Base-by-base conservation (phyloP, 2,113 vertebrate species). In the Vicugna pacos region DNA sequence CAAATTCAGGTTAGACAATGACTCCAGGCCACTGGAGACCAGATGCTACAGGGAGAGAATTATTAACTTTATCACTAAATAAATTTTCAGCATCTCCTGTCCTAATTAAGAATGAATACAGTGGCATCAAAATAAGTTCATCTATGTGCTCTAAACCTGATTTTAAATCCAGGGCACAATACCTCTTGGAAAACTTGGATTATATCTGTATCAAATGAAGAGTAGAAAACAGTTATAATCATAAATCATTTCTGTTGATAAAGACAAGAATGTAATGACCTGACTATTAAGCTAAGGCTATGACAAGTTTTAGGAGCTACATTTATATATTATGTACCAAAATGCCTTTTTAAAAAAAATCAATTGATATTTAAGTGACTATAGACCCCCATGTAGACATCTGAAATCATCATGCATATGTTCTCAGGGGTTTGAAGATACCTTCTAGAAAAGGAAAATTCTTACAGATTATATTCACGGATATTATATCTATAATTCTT, bases 1-100 rank as follows among this genome's bases (percentile, higher is more conserved):
- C 67, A 91, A 91, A 97, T 97, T 96, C 80, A 94, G 97, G 97
- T 96, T 97, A 98, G 94, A 93, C 81, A 80, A 96, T 97, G 93
- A 95, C 97, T 97, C n/a, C 82, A 94, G 96, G 98, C 97, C 96
- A 97, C 90, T 22, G 11, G 96, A 93, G 97, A 97, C 93, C 96
- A 98, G 96, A 72, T 97, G 96, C 88, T 93, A 77, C 60, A 69
- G 67, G 52, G 92, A 81, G 91, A 96, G 79, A 83, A 89, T 92
- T 96, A 97, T 94, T 97, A 98, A 89, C 90, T 80, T 96, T 93
- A 96, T 93, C 96, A 86, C 96, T 92, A 97, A 98, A 92, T 97
- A 96, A 97, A 85, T 83, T 86, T 38, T 96, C 69, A 93, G 95
- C 89, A 94, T 93, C 92, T 70, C 93, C 73, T 98, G 97, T 50